Conservation (phyloP, 2,113 vertebrate species). For the Caranx melampygus region DNA sequence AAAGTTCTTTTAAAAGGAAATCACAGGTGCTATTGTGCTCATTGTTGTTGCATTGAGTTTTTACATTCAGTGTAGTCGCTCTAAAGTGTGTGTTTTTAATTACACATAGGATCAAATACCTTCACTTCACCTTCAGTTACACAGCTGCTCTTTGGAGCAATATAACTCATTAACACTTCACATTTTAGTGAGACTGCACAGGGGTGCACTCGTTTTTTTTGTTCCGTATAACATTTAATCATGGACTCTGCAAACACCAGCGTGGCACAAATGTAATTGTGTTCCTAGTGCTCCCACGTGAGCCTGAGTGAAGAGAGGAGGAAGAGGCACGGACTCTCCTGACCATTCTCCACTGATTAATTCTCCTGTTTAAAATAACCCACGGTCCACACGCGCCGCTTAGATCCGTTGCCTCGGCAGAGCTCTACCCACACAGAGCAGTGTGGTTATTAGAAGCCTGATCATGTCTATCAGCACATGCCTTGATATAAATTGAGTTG, state of each 20-base stretch:
- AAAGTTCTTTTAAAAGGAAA: not conserved
- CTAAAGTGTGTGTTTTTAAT: not conserved
- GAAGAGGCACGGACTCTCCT: not conserved
- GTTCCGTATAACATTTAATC: not conserved
- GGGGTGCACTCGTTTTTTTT: not conserved
- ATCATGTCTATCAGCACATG: not conserved
- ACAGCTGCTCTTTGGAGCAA: not conserved
- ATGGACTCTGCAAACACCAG: not conserved
- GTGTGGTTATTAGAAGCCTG: conserved; percentile 14
- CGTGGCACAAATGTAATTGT: conserved; percentile 1
- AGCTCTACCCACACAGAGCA: not conserved
- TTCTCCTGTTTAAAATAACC: conserved; percentile 12
- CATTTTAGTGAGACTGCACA: not conserved
- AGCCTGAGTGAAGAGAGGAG: not conserved
- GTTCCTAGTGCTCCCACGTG: not conserved
- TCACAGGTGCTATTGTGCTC: not conserved
- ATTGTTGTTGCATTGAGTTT: not conserved
- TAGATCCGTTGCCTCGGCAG: not conserved
- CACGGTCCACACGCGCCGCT: conserved; percentile 11
- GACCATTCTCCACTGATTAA: conserved; percentile 12
- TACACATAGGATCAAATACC: not conserved
- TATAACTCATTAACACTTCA: not conserved
- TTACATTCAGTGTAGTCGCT: not conserved
- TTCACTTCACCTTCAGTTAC: too few relatives aligned
- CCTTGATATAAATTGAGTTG: conserved; percentile 13